phyloP scores from a whole-genome alignment of 2,113 vertebrate species.

The Ibidorhyncha struthersii region DNA sequence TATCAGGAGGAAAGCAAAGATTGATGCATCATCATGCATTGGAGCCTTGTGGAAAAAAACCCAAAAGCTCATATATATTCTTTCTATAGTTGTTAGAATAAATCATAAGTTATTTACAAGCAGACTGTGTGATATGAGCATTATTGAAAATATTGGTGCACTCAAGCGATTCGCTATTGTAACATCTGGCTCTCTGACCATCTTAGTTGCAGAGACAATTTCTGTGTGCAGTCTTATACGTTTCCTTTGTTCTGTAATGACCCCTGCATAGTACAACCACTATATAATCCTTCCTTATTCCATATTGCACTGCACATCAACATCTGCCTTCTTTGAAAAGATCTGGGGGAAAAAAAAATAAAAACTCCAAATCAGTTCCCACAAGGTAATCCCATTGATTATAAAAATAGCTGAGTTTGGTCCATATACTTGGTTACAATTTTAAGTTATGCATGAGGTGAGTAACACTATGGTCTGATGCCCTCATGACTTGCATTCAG shows the following conservation, averaged over 20 bases:
- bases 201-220: background rate
- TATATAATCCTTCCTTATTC: background rate
- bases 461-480: background rate
- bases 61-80: background rate
- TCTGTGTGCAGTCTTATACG: rapidly evolving
- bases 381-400: background rate
- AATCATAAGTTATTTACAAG: background rate
- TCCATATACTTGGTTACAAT: background rate
- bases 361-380: background rate
- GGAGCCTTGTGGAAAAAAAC: background rate
- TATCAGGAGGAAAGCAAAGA: background rate
- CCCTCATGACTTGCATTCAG: background rate
- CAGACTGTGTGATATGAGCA: background rate
- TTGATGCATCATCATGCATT: background rate
- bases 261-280: background rate
- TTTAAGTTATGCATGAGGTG: background rate
- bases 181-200: background rate
- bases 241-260: background rate
- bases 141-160: background rate
- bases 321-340: background rate
- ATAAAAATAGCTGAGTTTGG: background rate
- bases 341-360: background rate
- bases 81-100: background rate
- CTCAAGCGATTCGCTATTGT: background rate
- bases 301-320: background rate